These are phyloP conservation scores for Gastrophysa polygoni DNA, from an alignment of 2,888 invertebrate species.

Conservation along the genomic window DNA sequence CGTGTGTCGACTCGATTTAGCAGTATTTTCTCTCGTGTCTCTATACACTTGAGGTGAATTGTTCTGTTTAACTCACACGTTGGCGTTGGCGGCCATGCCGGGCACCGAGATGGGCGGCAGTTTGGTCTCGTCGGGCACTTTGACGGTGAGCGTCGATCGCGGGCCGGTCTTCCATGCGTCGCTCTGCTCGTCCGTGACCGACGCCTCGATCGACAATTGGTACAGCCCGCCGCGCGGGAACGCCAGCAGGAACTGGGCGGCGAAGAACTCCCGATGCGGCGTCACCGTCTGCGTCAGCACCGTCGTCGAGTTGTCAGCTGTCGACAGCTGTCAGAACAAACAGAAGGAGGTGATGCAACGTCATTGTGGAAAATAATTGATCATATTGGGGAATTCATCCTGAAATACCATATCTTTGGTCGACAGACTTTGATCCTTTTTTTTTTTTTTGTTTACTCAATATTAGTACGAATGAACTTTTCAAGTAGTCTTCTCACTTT, in stretches of 20 bases:
- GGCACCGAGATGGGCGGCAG: slow-evolving; percentile 54
- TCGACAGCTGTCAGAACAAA: too few relatives aligned
- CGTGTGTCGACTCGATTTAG: too few relatives aligned
- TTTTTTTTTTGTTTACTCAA: too few relatives aligned
- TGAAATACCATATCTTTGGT: too few relatives aligned
- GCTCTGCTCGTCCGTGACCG: slow-evolving; percentile 82
- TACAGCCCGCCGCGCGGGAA: slow-evolving; percentile 73
- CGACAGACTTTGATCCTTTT: too few relatives aligned
- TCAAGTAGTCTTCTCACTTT: slow-evolving; percentile 44
- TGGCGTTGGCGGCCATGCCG: slow-evolving; percentile 54
- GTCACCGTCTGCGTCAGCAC: slow-evolving; percentile 79
- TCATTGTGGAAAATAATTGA: too few relatives aligned
- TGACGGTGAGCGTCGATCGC: slow-evolving; percentile 74
- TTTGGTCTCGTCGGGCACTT: slow-evolving; percentile 71
- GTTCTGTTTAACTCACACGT: slow-evolving; percentile 52
- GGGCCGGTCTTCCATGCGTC: slow-evolving; percentile 92
- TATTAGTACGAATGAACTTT: too few relatives aligned
- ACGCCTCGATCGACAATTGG: slow-evolving; percentile 81
- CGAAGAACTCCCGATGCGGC: slow-evolving; percentile 93
- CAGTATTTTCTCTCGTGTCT: too few relatives aligned
- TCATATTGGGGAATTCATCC: too few relatives aligned
- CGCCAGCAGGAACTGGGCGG: slow-evolving; percentile 86
- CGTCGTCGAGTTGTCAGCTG: too few relatives aligned
- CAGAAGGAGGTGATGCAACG: too few relatives aligned
- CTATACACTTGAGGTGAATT: neutral